These are phyloP conservation scores for Craseonycteris thonglongyai DNA, from an alignment of 2,113 vertebrate species.

Conservation along the genomic window DNA sequence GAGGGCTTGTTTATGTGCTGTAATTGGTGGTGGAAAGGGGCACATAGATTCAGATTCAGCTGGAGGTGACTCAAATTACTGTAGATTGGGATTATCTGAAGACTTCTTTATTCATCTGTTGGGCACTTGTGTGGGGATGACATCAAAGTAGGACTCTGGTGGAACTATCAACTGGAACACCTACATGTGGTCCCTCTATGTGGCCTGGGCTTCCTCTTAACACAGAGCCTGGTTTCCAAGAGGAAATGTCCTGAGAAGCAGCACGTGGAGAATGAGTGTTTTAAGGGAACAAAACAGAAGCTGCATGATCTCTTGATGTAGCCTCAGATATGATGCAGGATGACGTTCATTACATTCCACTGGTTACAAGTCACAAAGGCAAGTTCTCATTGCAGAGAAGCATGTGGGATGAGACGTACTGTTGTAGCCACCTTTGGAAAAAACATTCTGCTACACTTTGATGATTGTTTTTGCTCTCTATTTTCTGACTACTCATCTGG, in stretches of 20 bases:
- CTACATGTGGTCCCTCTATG: neutral
- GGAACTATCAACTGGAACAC: neutral
- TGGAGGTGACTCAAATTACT: neutral
- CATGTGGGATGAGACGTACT: neutral
- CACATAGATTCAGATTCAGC: neutral
- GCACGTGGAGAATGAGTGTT: neutral
- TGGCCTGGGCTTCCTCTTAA: neutral
- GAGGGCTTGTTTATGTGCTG: neutral
- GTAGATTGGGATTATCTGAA: neutral
- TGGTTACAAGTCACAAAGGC: neutral
- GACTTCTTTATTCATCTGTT: neutral
- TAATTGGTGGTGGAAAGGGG: neutral
- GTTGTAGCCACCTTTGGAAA: neutral
- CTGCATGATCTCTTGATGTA: neutral
- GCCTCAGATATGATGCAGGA: neutral
- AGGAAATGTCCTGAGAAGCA: neutral
- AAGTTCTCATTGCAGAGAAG: neutral
- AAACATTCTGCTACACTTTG: neutral
- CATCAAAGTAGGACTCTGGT: neutral
- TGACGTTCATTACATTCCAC: neutral
- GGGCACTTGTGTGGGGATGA: neutral
- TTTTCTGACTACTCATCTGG: neutral
- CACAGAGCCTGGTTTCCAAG: neutral
- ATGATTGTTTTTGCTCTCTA: neutral
- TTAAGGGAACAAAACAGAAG: neutral